Evolutionary conservation across 1,140 invertebrate species (phyloP).

Genomic region (Drosophila simulans): DNA sequence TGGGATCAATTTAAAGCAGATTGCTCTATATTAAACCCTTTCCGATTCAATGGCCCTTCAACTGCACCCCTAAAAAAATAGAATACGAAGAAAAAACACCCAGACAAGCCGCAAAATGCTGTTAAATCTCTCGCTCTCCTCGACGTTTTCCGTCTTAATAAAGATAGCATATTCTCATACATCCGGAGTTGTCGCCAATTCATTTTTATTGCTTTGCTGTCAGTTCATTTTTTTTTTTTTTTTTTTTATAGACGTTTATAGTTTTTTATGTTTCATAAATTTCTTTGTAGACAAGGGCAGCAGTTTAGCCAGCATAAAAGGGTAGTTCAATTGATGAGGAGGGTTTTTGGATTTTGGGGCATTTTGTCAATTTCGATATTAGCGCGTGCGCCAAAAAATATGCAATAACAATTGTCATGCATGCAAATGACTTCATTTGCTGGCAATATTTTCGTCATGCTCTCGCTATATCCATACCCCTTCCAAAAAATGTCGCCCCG

Average conservation of each 20-base stretch:
- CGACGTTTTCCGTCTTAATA: constrained; percentile 31
- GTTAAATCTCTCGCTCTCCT: constrained; percentile 37
- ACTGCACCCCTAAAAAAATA: not conserved
- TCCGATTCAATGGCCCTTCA: constrained; percentile 2
- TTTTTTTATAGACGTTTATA: constrained; percentile 79
- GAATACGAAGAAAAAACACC: constrained; percentile 3
- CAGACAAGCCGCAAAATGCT: constrained; percentile 56
- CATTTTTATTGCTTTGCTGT: constrained; percentile 67
- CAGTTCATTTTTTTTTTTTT: constrained; percentile 4
- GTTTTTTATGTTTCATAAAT: constrained; percentile 77
- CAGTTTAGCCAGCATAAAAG: constrained; percentile 32
- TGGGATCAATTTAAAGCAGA: constrained; percentile 30
- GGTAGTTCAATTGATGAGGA: constrained; percentile 70
- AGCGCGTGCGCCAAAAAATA: constrained; percentile 69
- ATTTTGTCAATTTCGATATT: constrained; percentile 77
- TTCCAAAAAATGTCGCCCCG: not conserved
- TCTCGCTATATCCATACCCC: not conserved
- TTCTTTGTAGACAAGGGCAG: constrained; percentile 26
- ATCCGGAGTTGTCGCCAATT: constrained; percentile 78
- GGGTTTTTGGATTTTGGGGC: constrained; percentile 26
- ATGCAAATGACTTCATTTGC: constrained; percentile 84
- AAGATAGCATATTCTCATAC: constrained; percentile 78
- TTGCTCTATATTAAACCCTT: constrained; percentile 22
- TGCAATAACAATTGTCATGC: constrained; percentile 83
- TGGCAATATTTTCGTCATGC: constrained; percentile 47